Percentiles rank a stretch among this genome's conserved stretches.
These are phyloP conservation scores for Capreolus pygargus DNA, from an alignment of 2,113 vertebrate species.

Conservation along the genomic window DNA sequence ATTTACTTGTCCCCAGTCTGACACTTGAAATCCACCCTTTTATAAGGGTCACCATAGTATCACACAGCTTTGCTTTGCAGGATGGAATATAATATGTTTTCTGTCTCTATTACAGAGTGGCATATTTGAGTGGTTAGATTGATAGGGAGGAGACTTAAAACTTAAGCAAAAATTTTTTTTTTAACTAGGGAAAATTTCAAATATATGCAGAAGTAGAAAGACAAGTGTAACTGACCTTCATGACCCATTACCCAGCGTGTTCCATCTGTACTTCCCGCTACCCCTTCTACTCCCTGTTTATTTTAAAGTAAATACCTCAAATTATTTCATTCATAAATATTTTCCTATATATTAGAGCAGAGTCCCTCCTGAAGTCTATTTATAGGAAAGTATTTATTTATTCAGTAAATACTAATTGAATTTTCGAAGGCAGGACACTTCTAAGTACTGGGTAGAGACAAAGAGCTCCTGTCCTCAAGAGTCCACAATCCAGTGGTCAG, in stretches of 20 bases:
- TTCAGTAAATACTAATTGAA: not conserved
- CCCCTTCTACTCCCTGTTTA: not conserved
- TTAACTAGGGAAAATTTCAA: not conserved
- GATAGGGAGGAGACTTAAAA: not conserved
- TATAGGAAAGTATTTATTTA: conserved; percentile 9
- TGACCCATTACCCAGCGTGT: not conserved
- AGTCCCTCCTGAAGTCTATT: not conserved
- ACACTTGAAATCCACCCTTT: not conserved
- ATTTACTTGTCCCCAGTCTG: not conserved
- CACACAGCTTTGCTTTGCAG: not conserved
- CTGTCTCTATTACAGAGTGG: not conserved
- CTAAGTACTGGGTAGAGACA: not conserved
- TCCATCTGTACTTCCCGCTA: not conserved
- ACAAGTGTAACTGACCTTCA: not conserved
- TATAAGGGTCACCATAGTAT: not conserved
- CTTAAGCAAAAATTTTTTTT: not conserved
- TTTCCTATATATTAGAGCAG: not conserved
- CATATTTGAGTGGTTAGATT: not conserved
- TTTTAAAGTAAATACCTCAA: not conserved
- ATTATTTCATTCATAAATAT: not conserved
- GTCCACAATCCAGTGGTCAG: not conserved
- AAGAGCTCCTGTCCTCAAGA: not conserved
- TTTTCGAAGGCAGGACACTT: not conserved
- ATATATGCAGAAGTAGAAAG: not conserved
- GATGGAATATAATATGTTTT: not conserved